These are phyloP conservation scores for Mormyrus iriodes DNA, from an alignment of 2,113 vertebrate genomes.

Conservation along the genomic window DNA sequence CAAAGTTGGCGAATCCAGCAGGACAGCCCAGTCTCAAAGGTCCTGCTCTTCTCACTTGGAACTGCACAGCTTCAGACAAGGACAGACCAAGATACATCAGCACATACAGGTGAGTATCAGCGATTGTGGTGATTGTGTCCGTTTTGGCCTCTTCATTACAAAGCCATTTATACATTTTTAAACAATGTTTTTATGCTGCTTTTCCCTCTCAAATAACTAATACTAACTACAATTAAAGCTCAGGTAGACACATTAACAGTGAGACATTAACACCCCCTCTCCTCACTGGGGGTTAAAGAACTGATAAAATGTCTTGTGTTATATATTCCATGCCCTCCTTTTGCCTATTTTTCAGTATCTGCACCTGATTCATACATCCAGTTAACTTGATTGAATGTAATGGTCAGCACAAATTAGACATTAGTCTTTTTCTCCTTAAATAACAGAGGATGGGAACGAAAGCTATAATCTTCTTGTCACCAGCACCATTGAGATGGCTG, in stretches of 20 bases:
- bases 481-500: slow-evolving; percentile 76
- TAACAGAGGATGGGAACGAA: slow-evolving; percentile 27
- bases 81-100: background rate
- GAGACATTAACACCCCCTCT: too few relatives aligned
- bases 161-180: background rate
- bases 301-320: too few relatives aligned
- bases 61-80: slow-evolving; percentile 23
- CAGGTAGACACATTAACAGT: background rate
- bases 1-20: slow-evolving; percentile 79
- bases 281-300: too few relatives aligned
- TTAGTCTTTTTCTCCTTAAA: background rate
- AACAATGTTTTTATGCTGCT: background rate
- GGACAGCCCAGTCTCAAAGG: slow-evolving; percentile 79
- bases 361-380: too few relatives aligned
- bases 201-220: background rate
- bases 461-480: slow-evolving; percentile 73
- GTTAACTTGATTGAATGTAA: too few relatives aligned
- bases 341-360: too few relatives aligned
- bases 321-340: too few relatives aligned
- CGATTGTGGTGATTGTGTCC: background rate
- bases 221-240: background rate
- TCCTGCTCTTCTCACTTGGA: slow-evolving; percentile 67
- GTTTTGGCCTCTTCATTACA: background rate
- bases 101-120: background rate
- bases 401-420: too few relatives aligned